phyloP scores from a whole-genome alignment of 2,797 vertebrate species.

The Malurus leucopterus region DNA sequence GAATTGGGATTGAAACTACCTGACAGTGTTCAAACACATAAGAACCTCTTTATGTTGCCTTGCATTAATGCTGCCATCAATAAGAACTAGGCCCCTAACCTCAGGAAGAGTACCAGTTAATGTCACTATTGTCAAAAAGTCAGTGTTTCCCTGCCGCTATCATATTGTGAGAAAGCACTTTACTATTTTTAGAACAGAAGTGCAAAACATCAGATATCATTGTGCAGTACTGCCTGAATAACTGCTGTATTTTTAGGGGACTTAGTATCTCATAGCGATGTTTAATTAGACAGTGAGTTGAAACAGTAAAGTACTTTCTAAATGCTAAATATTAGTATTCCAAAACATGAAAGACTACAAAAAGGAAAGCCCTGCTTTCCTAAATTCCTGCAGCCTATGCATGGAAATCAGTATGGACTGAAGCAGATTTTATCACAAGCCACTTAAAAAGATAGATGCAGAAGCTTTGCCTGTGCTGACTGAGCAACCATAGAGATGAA shows the following conservation, averaged over 20 bases:
- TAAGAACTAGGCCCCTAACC: neutral
- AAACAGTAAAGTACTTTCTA: slow-evolving; percentile 18
- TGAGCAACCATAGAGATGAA: slow-evolving; percentile 3
- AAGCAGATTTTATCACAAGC: slow-evolving; percentile 35
- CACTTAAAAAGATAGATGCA: neutral
- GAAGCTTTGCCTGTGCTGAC: slow-evolving; percentile 17
- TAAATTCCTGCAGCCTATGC: slow-evolving; percentile 12
- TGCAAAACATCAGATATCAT: neutral
- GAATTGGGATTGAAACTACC: neutral
- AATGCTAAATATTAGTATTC: slow-evolving; percentile 3
- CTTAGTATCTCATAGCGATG: neutral
- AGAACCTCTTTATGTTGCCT: neutral
- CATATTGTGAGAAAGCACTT: neutral
- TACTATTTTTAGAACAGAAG: slow-evolving; percentile 29
- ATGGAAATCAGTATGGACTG: slow-evolving; percentile 15
- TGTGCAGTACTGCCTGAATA: slow-evolving; percentile 1
- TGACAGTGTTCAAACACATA: neutral
- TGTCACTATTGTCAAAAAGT: neutral
- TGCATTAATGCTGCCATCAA: neutral
- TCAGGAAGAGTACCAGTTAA: neutral
- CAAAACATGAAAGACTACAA: neutral
- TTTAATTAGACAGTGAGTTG: slow-evolving; percentile 24
- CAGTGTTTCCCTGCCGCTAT: neutral
- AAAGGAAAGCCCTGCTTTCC: slow-evolving; percentile 13
- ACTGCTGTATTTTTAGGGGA: neutral